A percentile compares a stretch with the other conserved stretches of the same genome.
Evolutionary conservation across 2,888 invertebrate genomes (phyloP).

Genomic region (Andrena fulva): DNA sequence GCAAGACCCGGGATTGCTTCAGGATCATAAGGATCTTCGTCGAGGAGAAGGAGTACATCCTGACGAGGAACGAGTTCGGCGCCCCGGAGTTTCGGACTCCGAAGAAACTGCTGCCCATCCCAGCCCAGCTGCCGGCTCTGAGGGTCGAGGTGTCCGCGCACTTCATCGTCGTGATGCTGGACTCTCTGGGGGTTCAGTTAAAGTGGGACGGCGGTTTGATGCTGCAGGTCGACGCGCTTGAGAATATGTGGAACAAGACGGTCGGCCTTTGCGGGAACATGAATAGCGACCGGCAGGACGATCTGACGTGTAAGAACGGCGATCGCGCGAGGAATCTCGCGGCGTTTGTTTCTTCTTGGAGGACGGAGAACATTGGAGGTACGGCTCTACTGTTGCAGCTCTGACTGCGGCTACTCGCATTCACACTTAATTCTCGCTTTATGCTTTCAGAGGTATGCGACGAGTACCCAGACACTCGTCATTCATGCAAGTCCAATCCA

Average conservation of each 20-base stretch:
- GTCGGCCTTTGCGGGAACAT: slow-evolving; percentile 93
- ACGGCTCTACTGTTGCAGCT: slow-evolving; percentile 1
- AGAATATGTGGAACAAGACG: slow-evolving; percentile 91
- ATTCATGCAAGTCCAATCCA: slow-evolving; percentile 85
- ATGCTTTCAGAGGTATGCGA: slow-evolving; percentile 86
- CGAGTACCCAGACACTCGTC: slow-evolving; percentile 85
- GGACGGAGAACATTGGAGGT: slow-evolving; percentile 87
- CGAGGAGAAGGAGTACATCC: slow-evolving; percentile 89
- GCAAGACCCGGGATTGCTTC: slow-evolving; percentile 85
- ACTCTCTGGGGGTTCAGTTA: slow-evolving; percentile 88
- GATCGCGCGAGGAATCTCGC: slow-evolving; percentile 83
- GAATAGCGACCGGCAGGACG: slow-evolving; percentile 90
- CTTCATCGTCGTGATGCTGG: slow-evolving; percentile 89
- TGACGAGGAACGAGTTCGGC: slow-evolving; percentile 78
- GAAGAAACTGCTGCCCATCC: slow-evolving; percentile 87
- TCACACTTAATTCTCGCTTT: background rate
- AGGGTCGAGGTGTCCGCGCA: slow-evolving; percentile 90
- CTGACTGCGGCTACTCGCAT: background rate
- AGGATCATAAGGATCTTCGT: slow-evolving; percentile 88
- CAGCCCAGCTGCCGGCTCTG: slow-evolving; percentile 90
- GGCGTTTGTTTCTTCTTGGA: slow-evolving; percentile 88
- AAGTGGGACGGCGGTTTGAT: slow-evolving; percentile 89
- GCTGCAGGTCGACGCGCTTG: slow-evolving; percentile 89
- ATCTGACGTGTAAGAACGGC: slow-evolving; percentile 88
- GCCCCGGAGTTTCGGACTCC: slow-evolving; percentile 66